Base-by-base conservation (phyloP, 1,140 invertebrate species). In the Manduca sexta region DNA sequence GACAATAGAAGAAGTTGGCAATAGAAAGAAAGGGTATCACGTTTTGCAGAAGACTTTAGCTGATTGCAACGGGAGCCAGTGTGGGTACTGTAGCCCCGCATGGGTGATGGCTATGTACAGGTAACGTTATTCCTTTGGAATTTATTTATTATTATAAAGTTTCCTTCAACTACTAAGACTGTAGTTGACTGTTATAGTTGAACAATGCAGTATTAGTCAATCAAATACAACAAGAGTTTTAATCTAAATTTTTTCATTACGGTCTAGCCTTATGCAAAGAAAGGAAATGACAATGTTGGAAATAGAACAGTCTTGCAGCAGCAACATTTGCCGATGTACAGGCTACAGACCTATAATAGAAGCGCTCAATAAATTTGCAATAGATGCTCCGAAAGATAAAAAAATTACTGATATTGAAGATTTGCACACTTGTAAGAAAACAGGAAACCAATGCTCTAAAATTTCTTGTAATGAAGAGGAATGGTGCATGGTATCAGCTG, bases 61-160 rank as follows among this genome's bases (percentile, higher is more conserved):
- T 1, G 86, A 90, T 46, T 88, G 91, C 65, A 92, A 93, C 74
- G 94, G 93, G 4, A 91, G 92, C 0, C 93, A 95, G 74, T 95
- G 93, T 68, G 94, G 95, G 1, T 95, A 89, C 75, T 96, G 94
- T 60, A 91, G 91, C 7, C 91, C 94, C 11, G 94, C 93, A 18
- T 94, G 95, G 90, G 89, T 96, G 13, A 95, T 96, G 94, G 92
- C 91, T 56, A 93, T 95, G 91, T 93, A 94, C 74, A 93, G 93
- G 84, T 72, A 41, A 47, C 12, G 30, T 18, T 16, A 0, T 12
- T 10, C n/a, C 4, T 14, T 11, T 4, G 33, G 4, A 0, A 34
- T 34, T 35, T 34, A 34, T 12, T 12, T 12, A 35, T 11, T 1
- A 34, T n/a, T 34, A 34, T 26, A 26, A 26, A 26, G 8, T 26